A percentile compares a stretch with the other conserved stretches of the same genome.
Evolutionary conservation across 2,888 invertebrate genomes (phyloP).

Genomic region (Choreutis nemorana): DNA sequence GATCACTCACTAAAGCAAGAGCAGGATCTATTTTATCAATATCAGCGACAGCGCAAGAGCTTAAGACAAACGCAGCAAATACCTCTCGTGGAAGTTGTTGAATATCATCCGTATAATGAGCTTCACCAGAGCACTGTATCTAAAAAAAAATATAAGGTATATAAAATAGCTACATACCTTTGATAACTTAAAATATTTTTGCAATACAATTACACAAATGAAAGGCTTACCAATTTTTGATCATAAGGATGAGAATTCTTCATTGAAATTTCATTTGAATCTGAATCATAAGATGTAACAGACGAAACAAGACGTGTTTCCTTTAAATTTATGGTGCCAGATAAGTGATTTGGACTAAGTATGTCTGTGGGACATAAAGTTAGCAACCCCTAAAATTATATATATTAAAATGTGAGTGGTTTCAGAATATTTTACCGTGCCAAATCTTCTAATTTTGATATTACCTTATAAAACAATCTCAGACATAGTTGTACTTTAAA

Average conservation of each 20-base stretch:
- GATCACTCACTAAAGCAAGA: constrained; percentile 58
- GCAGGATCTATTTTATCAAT: constrained; percentile 65
- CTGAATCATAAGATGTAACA: neutral
- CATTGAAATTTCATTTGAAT: neutral
- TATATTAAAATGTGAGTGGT: neutral
- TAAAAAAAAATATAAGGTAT: constrained; percentile 10
- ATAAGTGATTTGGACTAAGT: constrained; percentile 28
- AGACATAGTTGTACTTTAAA: constrained; percentile 66
- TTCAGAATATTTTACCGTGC: no score
- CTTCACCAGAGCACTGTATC: constrained; percentile 73
- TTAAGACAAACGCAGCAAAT: constrained; percentile 69
- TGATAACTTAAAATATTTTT: no score
- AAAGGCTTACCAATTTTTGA: no score
- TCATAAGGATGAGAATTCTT: neutral
- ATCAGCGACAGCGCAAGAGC: constrained; percentile 52
- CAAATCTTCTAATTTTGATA: neutral
- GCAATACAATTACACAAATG: no score
- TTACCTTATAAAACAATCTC: constrained; percentile 71
- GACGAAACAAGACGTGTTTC: constrained; percentile 3
- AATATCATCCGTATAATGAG: constrained; percentile 70
- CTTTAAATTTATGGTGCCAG: constrained; percentile 36
- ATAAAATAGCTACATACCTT: no score
- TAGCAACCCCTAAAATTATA: constrained; percentile 5
- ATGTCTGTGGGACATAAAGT: constrained; percentile 21
- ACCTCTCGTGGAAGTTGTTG: constrained; percentile 67